These are phyloP conservation scores for Sus scrofa DNA, from an alignment of 2,113 vertebrate genomes.

Conservation along the genomic window T2T-Sscrofa CM000819.6:5211001-5211500, in stretches of 20 bases:
- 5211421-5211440: neutral
- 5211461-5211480: neutral
- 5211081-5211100: neutral
- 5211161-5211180: too few relatives aligned
- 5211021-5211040: neutral
- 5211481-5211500: neutral
- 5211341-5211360: fast-evolving
- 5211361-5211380: neutral
- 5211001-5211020: neutral
- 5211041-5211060: neutral
- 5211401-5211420: neutral
- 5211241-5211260: neutral
- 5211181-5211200: neutral
- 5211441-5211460: neutral
- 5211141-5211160: neutral
- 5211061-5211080: neutral
- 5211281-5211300: neutral
- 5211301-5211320: neutral
- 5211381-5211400: neutral
- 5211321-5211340: neutral
- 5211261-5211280: neutral
- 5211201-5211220: neutral
- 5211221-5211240: neutral
- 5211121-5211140: neutral
- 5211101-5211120: neutral